Percentiles rank a stretch among this genome's conserved stretches.
Conservation (phyloP, 2,113 vertebrate genomes). For the Psittacara wagleri region DNA sequence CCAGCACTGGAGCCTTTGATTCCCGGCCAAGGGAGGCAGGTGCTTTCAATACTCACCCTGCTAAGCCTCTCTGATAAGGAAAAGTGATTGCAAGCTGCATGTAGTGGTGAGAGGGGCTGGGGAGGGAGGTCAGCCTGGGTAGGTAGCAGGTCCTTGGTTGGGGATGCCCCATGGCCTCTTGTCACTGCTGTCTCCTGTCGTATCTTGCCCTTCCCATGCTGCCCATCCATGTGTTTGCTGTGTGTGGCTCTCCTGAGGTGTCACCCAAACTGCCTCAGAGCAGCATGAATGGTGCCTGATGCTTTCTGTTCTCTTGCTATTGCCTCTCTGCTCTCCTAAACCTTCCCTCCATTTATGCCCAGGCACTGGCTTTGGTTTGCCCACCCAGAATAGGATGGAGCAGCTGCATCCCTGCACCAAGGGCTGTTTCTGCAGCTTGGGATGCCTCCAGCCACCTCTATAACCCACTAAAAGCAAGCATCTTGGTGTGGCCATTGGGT, state of each 20-base stretch:
- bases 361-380: fast-evolving
- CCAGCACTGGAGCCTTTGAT: not conserved
- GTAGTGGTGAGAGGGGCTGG: not conserved
- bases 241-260: fast-evolving
- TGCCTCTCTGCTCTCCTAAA: not conserved
- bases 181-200: fast-evolving
- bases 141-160: not conserved
- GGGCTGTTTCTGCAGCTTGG: not conserved
- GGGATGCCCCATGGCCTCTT: fast-evolving
- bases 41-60: not conserved
- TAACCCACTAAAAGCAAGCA: fast-evolving
- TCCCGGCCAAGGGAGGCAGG: not conserved
- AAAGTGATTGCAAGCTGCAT: not conserved
- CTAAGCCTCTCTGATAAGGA: not conserved
- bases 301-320: not conserved
- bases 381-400: fast-evolving
- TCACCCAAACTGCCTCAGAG: fast-evolving
- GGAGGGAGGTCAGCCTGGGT: not conserved
- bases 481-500: not conserved
- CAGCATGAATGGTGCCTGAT: fast-evolving
- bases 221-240: fast-evolving
- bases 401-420: fast-evolving
- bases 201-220: fast-evolving
- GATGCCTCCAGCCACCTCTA: not conserved
- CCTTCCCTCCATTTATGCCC: fast-evolving